A percentile compares a stretch with the other conserved stretches of the same genome.
phyloP scores from a whole-genome alignment of 2,113 vertebrate genomes.

The Colossoma macropomum region DNA sequence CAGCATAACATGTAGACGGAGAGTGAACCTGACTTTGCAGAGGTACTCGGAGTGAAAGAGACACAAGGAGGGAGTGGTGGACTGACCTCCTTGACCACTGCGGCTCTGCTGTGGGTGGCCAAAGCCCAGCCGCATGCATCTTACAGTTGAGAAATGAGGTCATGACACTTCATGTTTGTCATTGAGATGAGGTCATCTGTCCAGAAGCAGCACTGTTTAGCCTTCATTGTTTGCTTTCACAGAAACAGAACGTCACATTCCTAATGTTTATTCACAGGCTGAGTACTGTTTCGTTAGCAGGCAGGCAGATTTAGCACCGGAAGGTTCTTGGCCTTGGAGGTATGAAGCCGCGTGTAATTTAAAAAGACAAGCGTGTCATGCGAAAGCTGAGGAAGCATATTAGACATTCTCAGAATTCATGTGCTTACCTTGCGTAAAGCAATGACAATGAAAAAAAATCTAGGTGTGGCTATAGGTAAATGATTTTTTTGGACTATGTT shows the following conservation, averaged over 20 bases:
- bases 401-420: not conserved
- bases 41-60: conserved; percentile 21
- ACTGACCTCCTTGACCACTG: conserved; percentile 40
- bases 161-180: conserved; percentile 59
- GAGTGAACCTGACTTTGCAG: conserved; percentile 22
- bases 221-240: conserved; percentile 20
- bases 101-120: conserved; percentile 56
- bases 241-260: conserved; percentile 20
- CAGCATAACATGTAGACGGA: conserved; percentile 33
- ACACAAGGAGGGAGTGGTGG: conserved; percentile 17
- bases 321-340: not conserved
- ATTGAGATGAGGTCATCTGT: conserved; percentile 59
- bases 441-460: not conserved
- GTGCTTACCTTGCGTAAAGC: not conserved
- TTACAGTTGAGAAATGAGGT: conserved; percentile 56
- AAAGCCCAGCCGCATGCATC: conserved; percentile 50
- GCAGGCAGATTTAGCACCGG: not conserved
- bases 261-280: conserved; percentile 12
- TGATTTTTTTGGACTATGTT: not conserved
- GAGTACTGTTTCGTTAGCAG: not conserved
- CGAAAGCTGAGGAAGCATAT: not conserved
- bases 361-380: not conserved
- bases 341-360: not conserved
- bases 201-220: conserved; percentile 25
- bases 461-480: not conserved